Base-by-base conservation (phyloP, 35 echinoderm and acorn worm genomes). In the Acanthaster planci region DNA sequence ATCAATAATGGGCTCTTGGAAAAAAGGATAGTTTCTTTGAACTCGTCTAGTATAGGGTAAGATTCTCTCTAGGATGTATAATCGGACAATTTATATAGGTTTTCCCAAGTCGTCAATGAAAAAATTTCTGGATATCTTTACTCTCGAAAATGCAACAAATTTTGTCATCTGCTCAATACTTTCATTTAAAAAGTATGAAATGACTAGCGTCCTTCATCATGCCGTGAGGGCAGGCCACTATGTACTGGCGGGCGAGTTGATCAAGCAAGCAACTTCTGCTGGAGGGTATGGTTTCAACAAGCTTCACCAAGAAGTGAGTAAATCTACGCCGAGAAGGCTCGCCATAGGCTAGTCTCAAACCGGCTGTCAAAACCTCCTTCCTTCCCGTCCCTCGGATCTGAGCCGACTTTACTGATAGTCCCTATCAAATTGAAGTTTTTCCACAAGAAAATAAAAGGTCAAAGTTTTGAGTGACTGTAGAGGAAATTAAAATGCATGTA, bases 221-320 rank as follows among this genome's bases (percentile, higher is more conserved):
- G 29, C 64, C 14, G 79, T 84, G 7, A 84, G 51, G 55, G 52
- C 59, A 72, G 95, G 95, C 8, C 67, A 92, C 12, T 55, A 84
- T 67, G 90, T 90, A 60, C 19, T 93, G 0, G 88, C 91, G 19
- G 95, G 86, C 19, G 51, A 93, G 30, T 51, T 97, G 8, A 80
- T 93, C 30, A 82, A 97, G 42, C 51, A 75, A 32, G 40, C 88
- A 0, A 22, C 75, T 12, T 52, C 85, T 78, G 76, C 30, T 21
- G 95, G 90, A 23, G 95, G 95, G 10, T 84, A 35, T 68, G 95
- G 95, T 12, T 97, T 97, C 78, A 97, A 97, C 60, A 86, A 58
- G 42, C 32, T 97, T 17, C 95, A 93, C 55, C n/a, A 84, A 76
- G 87, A 93, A 91, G 95, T 97, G 54, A 86, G 26, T 72, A 31